Conservation (phyloP, 2,888 invertebrate genomes). For the Physocephala rufipes region DNA sequence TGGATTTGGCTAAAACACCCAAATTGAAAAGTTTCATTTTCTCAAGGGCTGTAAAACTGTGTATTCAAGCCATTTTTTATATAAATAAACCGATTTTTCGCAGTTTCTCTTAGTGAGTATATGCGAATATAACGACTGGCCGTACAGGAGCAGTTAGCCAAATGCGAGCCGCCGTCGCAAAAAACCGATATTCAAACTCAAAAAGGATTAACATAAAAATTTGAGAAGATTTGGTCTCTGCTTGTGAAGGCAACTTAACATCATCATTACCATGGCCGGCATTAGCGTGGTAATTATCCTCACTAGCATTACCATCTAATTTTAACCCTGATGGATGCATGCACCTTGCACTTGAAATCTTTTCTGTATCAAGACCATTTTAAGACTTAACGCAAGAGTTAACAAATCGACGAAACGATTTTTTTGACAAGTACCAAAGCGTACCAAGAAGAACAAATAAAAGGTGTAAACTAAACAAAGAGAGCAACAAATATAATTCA, state of each 20-base stretch:
- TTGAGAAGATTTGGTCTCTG: no score
- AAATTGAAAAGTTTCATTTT: no score
- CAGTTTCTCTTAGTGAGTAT: background rate
- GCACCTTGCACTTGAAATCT: conserved; percentile 35
- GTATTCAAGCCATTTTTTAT: no score
- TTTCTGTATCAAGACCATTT: conserved; percentile 20
- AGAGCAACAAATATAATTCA: background rate
- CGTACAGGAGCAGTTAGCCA: no score
- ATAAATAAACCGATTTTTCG: no score
- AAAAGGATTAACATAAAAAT: background rate
- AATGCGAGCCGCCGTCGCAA: no score
- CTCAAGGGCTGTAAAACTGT: no score
- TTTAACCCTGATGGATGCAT: background rate
- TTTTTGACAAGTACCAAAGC: background rate
- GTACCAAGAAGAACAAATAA: no score
- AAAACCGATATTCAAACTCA: no score
- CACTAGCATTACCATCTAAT: background rate
- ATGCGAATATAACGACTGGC: background rate
- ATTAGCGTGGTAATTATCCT: conserved; percentile 4
- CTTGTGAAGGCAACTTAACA: background rate
- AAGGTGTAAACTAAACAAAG: background rate
- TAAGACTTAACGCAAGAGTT: conserved; percentile 8
- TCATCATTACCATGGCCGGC: background rate
- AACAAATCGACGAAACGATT: background rate
- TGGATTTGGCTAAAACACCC: no score